Percentiles rank a stretch among this genome's conserved stretches.
These are phyloP conservation scores for Nomada ferruginata DNA, from an alignment of 2,888 invertebrate species.

Conservation along the genomic window DNA sequence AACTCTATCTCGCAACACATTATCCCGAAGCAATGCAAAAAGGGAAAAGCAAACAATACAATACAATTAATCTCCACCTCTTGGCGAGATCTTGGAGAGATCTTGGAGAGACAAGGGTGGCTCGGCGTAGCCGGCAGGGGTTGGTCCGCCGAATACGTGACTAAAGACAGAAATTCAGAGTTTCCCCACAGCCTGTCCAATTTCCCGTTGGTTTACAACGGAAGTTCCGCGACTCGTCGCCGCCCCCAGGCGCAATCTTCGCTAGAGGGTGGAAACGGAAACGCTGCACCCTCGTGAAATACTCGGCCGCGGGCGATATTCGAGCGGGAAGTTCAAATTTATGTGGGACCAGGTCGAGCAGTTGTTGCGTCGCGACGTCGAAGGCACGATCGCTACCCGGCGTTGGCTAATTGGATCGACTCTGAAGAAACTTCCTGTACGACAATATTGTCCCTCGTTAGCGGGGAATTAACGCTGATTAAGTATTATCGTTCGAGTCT, in stretches of 20 bases:
- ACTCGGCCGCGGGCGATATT: conserved; percentile 73
- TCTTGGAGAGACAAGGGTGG: not conserved
- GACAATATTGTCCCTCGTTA: conserved; percentile 24
- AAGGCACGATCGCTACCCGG: conserved; percentile 43
- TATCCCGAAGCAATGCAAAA: too few species aligned
- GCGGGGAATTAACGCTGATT: conserved; percentile 29
- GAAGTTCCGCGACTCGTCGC: conserved; percentile 24
- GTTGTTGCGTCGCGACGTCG: conserved; percentile 34
- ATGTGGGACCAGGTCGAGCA: conserved; percentile 45
- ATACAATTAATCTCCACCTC: too few species aligned
- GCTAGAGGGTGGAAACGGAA: conserved; percentile 11
- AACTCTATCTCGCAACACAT: too few species aligned
- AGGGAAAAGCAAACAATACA: too few species aligned
- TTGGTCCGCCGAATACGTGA: conserved; percentile 16
- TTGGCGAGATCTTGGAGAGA: too few species aligned
- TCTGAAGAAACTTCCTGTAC: conserved; percentile 16
- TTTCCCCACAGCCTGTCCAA: not conserved
- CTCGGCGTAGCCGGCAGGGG: conserved; percentile 16
- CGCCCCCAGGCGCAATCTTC: conserved; percentile 50
- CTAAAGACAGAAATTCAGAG: conserved; percentile 26
- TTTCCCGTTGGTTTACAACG: conserved; percentile 11
- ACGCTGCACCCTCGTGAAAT: conserved; percentile 63
- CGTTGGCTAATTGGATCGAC: conserved; percentile 50
- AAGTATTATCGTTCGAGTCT: conserved; percentile 24
- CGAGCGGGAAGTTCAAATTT: conserved; percentile 44